These are phyloP conservation scores for Odontocolon sp. DNA, from an alignment of 2,888 invertebrate species.

Conservation along the genomic window DNA sequence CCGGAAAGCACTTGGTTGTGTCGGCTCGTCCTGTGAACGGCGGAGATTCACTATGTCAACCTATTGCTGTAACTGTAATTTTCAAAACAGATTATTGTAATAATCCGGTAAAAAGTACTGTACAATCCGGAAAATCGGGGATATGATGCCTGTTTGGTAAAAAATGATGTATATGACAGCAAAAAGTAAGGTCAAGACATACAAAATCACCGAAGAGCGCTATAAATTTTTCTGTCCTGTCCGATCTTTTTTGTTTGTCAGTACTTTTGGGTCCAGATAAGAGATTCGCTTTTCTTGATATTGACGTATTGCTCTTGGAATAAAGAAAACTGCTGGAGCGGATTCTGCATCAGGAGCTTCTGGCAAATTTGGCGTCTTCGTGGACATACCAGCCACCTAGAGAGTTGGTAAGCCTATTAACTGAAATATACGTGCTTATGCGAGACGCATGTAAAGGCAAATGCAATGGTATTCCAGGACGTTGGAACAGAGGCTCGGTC, in stretches of 20 bases:
- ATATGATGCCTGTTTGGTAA: no score
- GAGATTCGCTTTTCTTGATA: slow-evolving; percentile 10
- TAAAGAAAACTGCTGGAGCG: neutral
- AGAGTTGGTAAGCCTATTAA: slow-evolving; percentile 25
- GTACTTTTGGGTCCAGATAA: neutral
- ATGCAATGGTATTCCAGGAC: neutral
- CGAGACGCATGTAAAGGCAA: no score
- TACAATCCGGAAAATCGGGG: no score
- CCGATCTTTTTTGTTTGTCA: no score
- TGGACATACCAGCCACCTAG: neutral
- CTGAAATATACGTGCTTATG: slow-evolving; percentile 35
- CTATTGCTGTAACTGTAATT: no score
- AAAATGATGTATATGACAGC: no score
- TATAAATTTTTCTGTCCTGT: no score
- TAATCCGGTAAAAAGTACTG: no score
- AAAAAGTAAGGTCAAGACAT: no score
- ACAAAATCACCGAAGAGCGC: no score
- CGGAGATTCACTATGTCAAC: slow-evolving; percentile 19
- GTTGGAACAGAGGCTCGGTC: no score
- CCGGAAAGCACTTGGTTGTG: slow-evolving; percentile 25
- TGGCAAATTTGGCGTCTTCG: slow-evolving; percentile 26
- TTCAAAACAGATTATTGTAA: neutral
- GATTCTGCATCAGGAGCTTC: neutral
- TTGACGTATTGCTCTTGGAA: slow-evolving; percentile 9
- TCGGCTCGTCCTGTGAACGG: slow-evolving; percentile 21